Conservation (phyloP, 2,888 invertebrate species). For the Corbicula japonica region DNA sequence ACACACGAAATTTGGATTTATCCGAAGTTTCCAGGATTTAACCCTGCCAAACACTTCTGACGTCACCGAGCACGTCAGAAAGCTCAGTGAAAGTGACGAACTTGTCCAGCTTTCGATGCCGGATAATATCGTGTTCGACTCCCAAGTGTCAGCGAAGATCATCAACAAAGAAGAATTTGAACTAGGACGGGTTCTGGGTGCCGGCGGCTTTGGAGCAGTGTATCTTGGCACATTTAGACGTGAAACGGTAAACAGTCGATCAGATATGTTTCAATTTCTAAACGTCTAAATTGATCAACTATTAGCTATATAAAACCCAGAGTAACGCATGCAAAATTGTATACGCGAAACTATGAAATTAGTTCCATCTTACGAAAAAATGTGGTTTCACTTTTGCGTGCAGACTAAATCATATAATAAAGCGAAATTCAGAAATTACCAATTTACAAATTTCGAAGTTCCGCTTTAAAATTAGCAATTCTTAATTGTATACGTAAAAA, state of each 20-base stretch:
- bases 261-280: too few species aligned
- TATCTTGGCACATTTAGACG: slow-evolving; percentile 74
- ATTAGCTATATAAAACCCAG: too few species aligned
- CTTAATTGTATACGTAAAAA: too few species aligned
- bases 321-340: too few species aligned
- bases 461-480: too few species aligned
- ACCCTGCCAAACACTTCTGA: slow-evolving; percentile 5
- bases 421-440: too few species aligned
- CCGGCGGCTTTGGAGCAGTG: slow-evolving; percentile 84
- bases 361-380: too few species aligned
- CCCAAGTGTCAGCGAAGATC: slow-evolving; percentile 47
- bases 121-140: slow-evolving; percentile 33
- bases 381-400: too few species aligned
- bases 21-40: slow-evolving; percentile 45
- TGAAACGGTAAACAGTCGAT: slow-evolving; percentile 87
- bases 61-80: not conserved
- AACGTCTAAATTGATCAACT: too few species aligned
- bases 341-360: too few species aligned
- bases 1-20: slow-evolving; percentile 60
- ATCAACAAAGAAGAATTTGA: slow-evolving; percentile 71
- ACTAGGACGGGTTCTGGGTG: slow-evolving; percentile 76
- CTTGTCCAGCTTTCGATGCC: slow-evolving; percentile 38
- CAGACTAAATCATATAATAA: too few species aligned
- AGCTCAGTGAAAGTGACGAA: slow-evolving; percentile 45
- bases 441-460: too few species aligned